Base-by-base conservation (phyloP, 1,140 invertebrate genomes). In the Linepithema humile region DNA sequence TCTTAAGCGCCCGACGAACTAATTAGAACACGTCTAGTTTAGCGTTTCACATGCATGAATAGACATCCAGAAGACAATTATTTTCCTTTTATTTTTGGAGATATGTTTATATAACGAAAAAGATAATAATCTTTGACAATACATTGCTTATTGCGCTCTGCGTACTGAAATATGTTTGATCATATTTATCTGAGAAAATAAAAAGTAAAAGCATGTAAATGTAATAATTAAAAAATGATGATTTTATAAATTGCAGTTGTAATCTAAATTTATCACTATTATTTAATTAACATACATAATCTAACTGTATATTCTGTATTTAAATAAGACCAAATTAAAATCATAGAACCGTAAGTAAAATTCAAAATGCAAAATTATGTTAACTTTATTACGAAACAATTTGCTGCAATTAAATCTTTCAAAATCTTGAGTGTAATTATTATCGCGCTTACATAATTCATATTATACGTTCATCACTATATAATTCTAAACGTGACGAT, bases 1-100 rank as follows among this genome's bases (percentile, higher is more conserved):
- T 91, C 90, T 92, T 91, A 91, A 82, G 72, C 84, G 45, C 62
- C 84, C 84, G 83, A 87, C 88, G 78, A 91, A 86, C 89, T 92
- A 90, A 92, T 91, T 92, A 92, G 87, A 82, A 40, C 40, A 53
- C 45, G 48, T 67, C 38, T 50, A 55, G 12, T 4, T 29, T 26
- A n/a, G 9, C 35, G 5, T 55, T 55, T 69, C 10, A 15, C 20
- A 32, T 55, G 26, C 17, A 40, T 45, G 35, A 80, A 67, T 29
- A 15, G 6, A n/a, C 69, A n/a, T 6, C 12, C 45, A 3, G 17
- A 50, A 48, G 20, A n/a, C 9, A 77, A 77, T 77, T 65, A 65
- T 53, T 77, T 50, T 0, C 15, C 5, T 23, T 53, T 50, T 23
- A 53, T 65, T 77, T 77, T 77, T 7, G 15, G 15, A 48, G 60